A percentile compares a stretch with the other conserved stretches of the same genome.
These are phyloP conservation scores for Agelaius tricolor DNA, from an alignment of 2,113 vertebrate genomes.

Conservation along the genomic window DNA sequence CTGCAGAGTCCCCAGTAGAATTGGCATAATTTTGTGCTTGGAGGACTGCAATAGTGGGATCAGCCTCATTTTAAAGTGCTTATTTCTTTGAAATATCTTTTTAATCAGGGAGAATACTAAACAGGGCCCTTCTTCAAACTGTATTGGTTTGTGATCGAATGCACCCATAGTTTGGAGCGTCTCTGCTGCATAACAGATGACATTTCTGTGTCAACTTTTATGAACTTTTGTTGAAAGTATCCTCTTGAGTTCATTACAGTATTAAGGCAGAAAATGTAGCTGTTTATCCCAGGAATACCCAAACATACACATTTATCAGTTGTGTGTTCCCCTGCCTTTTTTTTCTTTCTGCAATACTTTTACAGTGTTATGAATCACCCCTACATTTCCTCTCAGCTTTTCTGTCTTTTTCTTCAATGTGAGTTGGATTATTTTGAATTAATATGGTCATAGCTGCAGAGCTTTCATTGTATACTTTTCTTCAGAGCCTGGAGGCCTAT, in stretches of 20 bases:
- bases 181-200: neutral
- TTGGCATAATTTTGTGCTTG: neutral
- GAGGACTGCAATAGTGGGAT: neutral
- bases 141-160: neutral
- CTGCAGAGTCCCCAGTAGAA: neutral
- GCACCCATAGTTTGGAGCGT: neutral
- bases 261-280: neutral
- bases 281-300: neutral
- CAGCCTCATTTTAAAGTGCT: neutral
- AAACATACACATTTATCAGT: neutral
- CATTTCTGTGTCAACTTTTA: neutral
- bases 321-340: fast-evolving
- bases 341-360: neutral
- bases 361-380: neutral
- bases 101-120: neutral
- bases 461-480: neutral
- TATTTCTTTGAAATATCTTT: neutral
- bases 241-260: neutral
- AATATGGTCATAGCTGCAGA: neutral
- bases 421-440: neutral
- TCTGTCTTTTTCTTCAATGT: neutral
- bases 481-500: neutral
- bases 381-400: neutral
- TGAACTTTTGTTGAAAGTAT: neutral
- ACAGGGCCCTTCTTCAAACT: neutral